A percentile compares a stretch with the other conserved stretches of the same genome.
Conservation (phyloP, 2,797 vertebrate genomes). For the Pangasius krempfi region DNA sequence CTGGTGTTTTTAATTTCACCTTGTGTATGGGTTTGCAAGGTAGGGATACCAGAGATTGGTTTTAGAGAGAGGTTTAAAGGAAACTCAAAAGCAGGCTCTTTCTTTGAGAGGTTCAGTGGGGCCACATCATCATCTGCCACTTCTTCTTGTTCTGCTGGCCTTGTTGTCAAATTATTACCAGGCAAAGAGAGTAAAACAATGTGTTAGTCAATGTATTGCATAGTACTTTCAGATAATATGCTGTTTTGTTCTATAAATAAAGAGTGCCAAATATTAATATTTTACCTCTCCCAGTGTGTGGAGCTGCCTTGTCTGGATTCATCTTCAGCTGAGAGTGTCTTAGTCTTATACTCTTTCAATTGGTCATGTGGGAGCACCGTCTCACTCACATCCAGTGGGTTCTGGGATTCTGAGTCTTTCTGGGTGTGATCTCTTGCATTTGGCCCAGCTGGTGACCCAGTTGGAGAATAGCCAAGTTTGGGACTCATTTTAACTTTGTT, state of each 20-base stretch:
- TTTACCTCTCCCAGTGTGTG: slow-evolving; percentile 55
- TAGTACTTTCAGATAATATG: background rate
- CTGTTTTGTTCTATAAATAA: background rate
- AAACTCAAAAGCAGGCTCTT: slow-evolving; percentile 72
- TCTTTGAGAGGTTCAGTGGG: slow-evolving; percentile 91
- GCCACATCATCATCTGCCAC: slow-evolving; percentile 57
- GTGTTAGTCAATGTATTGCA: background rate
- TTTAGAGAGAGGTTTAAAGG: slow-evolving; percentile 91
- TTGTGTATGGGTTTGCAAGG: slow-evolving; percentile 30
- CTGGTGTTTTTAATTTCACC: background rate
- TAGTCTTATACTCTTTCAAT: background rate
- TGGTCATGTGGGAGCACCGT: background rate
- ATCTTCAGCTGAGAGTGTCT: background rate
- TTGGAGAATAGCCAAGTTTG: slow-evolving; percentile 82
- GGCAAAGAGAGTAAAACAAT: background rate
- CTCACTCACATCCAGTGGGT: slow-evolving; percentile 1
- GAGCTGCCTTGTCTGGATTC: slow-evolving; percentile 58
- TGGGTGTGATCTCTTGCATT: slow-evolving; percentile 78
- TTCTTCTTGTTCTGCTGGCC: slow-evolving; percentile 46
- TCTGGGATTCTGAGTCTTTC: slow-evolving; percentile 60
- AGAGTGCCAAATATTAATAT: background rate
- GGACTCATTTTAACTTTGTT: slow-evolving; percentile 85
- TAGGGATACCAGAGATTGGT: slow-evolving; percentile 62
- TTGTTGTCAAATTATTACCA: slow-evolving; percentile 34
- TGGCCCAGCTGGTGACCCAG: slow-evolving; percentile 87